These are phyloP conservation scores for Mercenaria mercenaria DNA, from an alignment of 1,140 invertebrate genomes.

Conservation along the genomic window DNA sequence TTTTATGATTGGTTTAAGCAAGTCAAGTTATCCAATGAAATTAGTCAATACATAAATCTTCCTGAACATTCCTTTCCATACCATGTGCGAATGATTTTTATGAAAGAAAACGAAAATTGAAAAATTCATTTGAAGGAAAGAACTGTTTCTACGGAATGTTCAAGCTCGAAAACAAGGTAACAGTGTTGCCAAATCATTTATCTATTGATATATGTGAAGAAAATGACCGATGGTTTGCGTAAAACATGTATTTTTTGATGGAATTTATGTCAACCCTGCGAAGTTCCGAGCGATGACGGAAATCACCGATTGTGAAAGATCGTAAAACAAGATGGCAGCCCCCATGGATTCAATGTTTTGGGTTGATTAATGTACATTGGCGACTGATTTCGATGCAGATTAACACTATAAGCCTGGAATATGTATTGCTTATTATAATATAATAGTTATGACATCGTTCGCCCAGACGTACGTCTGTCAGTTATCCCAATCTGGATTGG, in stretches of 20 bases:
- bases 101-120: neutral
- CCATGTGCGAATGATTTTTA: neutral
- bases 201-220: neutral
- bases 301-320: neutral
- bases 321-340: constrained; percentile 23
- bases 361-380: neutral
- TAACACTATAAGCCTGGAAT: neutral
- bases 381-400: neutral
- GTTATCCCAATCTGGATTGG: no score
- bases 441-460: no score
- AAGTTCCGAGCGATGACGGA: constrained; percentile 5
- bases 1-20: constrained; percentile 8
- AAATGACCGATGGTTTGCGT: constrained; percentile 8
- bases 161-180: neutral
- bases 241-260: neutral
- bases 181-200: neutral
- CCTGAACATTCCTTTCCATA: constrained; percentile 16
- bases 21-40: constrained; percentile 22
- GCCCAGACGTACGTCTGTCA: no score
- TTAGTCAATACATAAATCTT: neutral
- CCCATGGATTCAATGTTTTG: constrained; percentile 5
- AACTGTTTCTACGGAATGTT: neutral
- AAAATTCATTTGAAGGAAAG: neutral
- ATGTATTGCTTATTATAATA: constrained; percentile 2
- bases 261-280: neutral